Base-by-base conservation (phyloP, 2,888 invertebrate species). In the Julus scanicus region DNA sequence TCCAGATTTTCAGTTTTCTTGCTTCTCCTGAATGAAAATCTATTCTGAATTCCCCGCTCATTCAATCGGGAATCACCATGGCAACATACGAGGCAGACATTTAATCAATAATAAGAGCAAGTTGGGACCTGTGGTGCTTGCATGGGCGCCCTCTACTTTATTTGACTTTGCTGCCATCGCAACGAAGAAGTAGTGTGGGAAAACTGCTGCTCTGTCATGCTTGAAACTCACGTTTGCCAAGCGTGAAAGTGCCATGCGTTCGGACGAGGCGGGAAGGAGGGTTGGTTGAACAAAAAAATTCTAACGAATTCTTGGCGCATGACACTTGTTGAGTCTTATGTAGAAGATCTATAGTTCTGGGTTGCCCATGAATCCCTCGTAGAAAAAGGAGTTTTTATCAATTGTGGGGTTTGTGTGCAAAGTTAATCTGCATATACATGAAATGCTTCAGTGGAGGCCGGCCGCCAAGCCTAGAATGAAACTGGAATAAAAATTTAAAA, bases 241-340 rank as follows among this genome's bases (percentile, higher is more conserved):
- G 57, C 57, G 57, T 57, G 57, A 57, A 57, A 57, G 57, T 57
- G 57, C n/a, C 57, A 53, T 57, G n/a, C 57, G 57, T n/a, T 57
- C 13, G 57, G n/a, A n/a, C 17, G 57, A 57, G 57, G 57, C 57
- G 17, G 57, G 5, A 57, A n/a, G 57, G 57, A n/a, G 57, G n/a
- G 57, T n/a, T 57, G n/a, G 9, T 6, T 5, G 57, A 3, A n/a
- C n/a, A n/a, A 57, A 57, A 57, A 57, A n/a, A n/a, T 11, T 57
- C n/a, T 57, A n/a, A n/a, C 57, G n/a, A 13, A 57, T n/a, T n/a
- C 57, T 57, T 13, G n/a, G 57, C n/a, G n/a, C 57, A 3, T 17
- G 9, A 8, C 57, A 57, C 57, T 57, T 57, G 57, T 57, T 57
- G 57, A 57, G n/a, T n/a, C n/a, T 57, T 57, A 13, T 57, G n/a